phyloP scores from a whole-genome alignment of 2,888 invertebrate species.

The Drosophila ustulata region DNA sequence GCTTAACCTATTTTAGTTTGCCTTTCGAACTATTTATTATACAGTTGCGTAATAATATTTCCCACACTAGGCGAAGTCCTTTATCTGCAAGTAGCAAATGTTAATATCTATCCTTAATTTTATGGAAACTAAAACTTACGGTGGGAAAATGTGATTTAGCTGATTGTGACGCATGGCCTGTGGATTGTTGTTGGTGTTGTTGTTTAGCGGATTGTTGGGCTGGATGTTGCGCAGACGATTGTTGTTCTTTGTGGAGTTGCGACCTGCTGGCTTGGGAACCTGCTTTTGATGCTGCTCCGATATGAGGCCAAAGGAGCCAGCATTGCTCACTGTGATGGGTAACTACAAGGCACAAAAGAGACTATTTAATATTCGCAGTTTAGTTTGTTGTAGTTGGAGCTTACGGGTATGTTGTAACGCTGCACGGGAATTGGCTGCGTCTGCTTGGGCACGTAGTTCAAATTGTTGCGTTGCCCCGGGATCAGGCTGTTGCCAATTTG shows the following conservation, averaged over 20 bases:
- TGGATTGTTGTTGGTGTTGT: conserved; percentile 41
- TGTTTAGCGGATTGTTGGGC: conserved; percentile 28
- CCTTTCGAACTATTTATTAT: conserved; percentile 15
- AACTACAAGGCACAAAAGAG: conserved; percentile 58
- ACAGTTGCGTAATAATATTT: conserved; percentile 11
- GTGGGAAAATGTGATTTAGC: conserved; percentile 61
- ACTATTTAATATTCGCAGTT: not conserved
- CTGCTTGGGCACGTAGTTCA: conserved; percentile 42
- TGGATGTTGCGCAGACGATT: conserved; percentile 33
- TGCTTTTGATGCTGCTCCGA: conserved; percentile 64
- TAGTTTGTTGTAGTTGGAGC: conserved; percentile 15
- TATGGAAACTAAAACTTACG: conserved; percentile 48
- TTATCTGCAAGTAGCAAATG: conserved; percentile 3
- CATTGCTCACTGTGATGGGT: conserved; percentile 74
- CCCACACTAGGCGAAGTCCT: not conserved
- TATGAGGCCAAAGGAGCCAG: conserved; percentile 49
- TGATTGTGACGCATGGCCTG: conserved; percentile 66
- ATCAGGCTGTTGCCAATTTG: conserved; percentile 46
- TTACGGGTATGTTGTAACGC: conserved; percentile 82
- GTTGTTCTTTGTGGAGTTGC: conserved; percentile 38
- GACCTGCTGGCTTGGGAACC: conserved; percentile 54
- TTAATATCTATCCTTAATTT: not conserved
- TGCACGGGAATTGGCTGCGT: conserved; percentile 70
- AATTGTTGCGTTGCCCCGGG: conserved; percentile 45
- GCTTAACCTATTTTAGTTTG: conserved; percentile 5